These are phyloP conservation scores for Todus mexicanus DNA, from an alignment of 2,797 vertebrate genomes.

Conservation along the genomic window DNA sequence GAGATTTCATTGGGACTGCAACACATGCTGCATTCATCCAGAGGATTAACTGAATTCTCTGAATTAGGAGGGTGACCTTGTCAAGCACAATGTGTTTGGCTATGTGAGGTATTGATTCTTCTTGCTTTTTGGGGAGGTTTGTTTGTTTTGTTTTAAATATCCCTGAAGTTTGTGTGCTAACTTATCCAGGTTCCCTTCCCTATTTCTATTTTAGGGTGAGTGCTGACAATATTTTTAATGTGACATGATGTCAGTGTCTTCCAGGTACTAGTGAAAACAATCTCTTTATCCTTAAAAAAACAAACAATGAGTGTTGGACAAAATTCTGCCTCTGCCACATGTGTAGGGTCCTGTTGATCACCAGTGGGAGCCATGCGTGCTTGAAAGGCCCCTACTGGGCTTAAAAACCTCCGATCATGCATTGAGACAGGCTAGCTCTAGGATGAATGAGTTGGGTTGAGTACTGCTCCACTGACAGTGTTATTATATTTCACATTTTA, in stretches of 20 bases:
- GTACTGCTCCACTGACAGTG: not conserved
- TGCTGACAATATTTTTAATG: not conserved
- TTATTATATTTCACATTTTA: not conserved
- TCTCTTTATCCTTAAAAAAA: not conserved
- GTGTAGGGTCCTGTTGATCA: not conserved
- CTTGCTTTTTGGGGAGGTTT: not conserved
- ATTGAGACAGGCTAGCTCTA: not conserved
- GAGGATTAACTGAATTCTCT: constrained; percentile 58
- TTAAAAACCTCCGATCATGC: not conserved
- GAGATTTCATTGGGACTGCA: constrained; percentile 38
- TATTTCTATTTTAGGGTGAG: not conserved
- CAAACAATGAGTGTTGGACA: not conserved
- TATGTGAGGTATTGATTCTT: not conserved
- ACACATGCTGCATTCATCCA: constrained; percentile 36
- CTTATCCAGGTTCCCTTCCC: not conserved
- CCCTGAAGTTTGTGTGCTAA: not conserved
- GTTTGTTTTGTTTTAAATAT: not conserved
- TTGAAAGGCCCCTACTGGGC: not conserved
- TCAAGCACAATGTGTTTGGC: not conserved
- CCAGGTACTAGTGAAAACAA: not conserved
- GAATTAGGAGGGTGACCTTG: constrained; percentile 67
- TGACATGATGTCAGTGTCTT: not conserved
- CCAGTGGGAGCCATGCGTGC: rapidly evolving
- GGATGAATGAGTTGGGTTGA: not conserved
- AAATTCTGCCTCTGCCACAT: not conserved